phyloP scores from a whole-genome alignment of 2,113 vertebrate species.

The Otocyon megalotis region DNA sequence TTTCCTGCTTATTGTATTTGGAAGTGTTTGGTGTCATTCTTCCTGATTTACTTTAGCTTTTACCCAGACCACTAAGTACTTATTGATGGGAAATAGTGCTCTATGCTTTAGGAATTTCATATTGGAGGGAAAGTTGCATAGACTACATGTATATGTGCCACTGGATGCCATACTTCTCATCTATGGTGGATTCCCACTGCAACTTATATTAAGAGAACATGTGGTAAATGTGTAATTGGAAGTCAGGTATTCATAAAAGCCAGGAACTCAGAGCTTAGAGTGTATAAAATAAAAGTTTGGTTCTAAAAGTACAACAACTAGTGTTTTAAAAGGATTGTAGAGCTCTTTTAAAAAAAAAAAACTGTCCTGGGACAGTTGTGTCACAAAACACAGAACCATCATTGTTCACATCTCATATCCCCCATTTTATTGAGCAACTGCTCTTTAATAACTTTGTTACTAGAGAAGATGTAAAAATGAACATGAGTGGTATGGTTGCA shows the following conservation, averaged over 20 bases:
- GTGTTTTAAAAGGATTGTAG: neutral
- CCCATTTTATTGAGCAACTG: conserved; percentile 45
- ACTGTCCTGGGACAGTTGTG: neutral
- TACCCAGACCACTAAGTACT: neutral
- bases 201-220: neutral
- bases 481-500: conserved; percentile 41
- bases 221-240: neutral
- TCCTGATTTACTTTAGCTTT: neutral
- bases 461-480: conserved; percentile 53
- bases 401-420: conserved; percentile 52
- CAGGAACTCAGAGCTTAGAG: neutral
- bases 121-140: neutral
- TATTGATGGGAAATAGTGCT: neutral
- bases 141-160: neutral
- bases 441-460: conserved; percentile 59
- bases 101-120: neutral
- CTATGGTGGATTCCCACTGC: neutral
- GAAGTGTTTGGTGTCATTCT: neutral
- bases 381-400: conserved; percentile 40
- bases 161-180: neutral
- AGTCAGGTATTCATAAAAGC: neutral
- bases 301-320: neutral
- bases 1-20: conserved; percentile 7
- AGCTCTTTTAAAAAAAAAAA: neutral
- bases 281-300: neutral